Conservation (phyloP, 2,888 invertebrate genomes). For the Brachycybe producta region DNA sequence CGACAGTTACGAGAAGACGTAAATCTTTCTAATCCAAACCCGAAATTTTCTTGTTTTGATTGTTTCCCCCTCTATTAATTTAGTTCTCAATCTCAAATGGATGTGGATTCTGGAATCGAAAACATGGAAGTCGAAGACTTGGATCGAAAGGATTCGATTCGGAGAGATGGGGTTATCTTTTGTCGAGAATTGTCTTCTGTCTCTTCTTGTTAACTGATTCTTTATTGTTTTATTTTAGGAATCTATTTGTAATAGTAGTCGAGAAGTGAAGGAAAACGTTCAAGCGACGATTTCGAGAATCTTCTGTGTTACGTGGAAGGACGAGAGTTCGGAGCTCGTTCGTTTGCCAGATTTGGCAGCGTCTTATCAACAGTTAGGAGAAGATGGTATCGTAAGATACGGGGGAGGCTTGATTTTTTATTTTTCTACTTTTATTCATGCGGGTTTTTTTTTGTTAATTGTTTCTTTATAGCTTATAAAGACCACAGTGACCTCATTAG, state of each 20-base stretch:
- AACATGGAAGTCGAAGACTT: constrained; percentile 54
- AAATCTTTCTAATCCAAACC: constrained; percentile 38
- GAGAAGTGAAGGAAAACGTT: constrained; percentile 31
- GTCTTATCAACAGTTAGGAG: constrained; percentile 16
- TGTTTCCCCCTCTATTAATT: constrained; percentile 23
- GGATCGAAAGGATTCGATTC: constrained; percentile 29
- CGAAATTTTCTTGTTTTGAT: background rate
- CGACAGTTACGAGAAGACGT: constrained; percentile 21
- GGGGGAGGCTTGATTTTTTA: background rate
- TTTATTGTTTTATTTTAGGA: constrained; percentile 1
- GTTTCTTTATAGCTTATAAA: constrained; percentile 13
- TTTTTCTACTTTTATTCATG: too few species aligned
- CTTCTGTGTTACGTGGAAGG: constrained; percentile 30
- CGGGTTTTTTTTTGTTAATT: too few species aligned
- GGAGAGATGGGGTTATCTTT: constrained; percentile 33
- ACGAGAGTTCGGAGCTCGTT: constrained; percentile 23
- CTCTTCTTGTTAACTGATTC: background rate
- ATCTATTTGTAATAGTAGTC: constrained; percentile 26
- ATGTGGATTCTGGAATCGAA: constrained; percentile 58
- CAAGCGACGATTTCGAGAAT: constrained; percentile 28
- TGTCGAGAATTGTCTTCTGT: constrained; percentile 40
- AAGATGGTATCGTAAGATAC: too few species aligned
- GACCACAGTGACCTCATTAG: constrained; percentile 30
- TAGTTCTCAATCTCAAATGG: constrained; percentile 41
- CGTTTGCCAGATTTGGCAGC: constrained; percentile 28